Evolutionary conservation across 2,797 vertebrate species (phyloP), one percentile per base, ranked within the genome.

Genomic region (Anabas testudineus): DNA sequence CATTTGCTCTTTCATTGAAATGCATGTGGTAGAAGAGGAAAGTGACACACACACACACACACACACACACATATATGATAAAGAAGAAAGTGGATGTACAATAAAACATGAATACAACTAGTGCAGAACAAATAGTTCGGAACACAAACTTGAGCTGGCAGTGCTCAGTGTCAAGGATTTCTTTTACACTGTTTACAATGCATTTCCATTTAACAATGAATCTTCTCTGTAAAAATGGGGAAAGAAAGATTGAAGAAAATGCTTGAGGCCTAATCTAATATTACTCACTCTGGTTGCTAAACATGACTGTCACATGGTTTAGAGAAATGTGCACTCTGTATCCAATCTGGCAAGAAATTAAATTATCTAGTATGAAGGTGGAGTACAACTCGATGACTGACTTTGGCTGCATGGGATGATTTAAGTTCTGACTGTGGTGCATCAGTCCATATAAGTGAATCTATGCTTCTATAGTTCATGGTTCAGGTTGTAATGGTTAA

Each of bases 301-400:
- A 77, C 60, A 73, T 72, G 82, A 76, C 57, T 49, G 80, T 90
- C 92, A 91, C 86, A 87, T 86, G 90, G 70, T 45, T 42, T 16
- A 55, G 36, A 49, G 54, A 68, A n/a, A 48, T 14, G 52, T 48
- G 18, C 51, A 12, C 39, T 59, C 32, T 13, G 36, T 32, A 32
- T 9, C 30, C 30, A 32, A 13, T 43, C 56, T 41, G 19, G 42
- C 32, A 45, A 39, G 53, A 61, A 62, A 88, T 82, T 89, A 18
- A 83, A 77, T 90, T 82, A 87, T 80, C 65, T 42, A 30, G 68
- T 78, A 75, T 76, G 71, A 47, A 62, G 47, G 36, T 24, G 36
- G 67, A 65, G 59, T 26, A 22, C 41, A 60, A 74, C 46, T 75
- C 63, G 67, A 13, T 65, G 46, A 57, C n/a, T 36, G 32, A 26